phyloP scores from a whole-genome alignment of 1,140 invertebrate species.

The Sogatella furcifera region DNA sequence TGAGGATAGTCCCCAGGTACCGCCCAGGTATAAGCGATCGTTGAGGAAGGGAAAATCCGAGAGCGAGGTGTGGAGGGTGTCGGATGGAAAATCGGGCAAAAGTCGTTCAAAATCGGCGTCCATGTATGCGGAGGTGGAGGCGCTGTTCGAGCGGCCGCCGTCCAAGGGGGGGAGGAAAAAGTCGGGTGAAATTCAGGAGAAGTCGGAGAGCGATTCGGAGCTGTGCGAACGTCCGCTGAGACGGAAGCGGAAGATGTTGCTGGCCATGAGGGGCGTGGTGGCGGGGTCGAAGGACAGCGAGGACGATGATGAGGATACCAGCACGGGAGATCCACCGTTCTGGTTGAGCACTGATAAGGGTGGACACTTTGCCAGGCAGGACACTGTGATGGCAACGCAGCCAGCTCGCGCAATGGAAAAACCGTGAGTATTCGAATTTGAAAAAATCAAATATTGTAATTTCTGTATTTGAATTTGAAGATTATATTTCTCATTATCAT shows the following conservation, averaged over 20 bases:
- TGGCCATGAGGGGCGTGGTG: slow-evolving; percentile 17
- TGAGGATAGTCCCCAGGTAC: not conserved
- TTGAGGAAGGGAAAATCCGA: slow-evolving; percentile 11
- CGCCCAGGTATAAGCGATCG: not conserved
- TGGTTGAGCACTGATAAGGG: slow-evolving; percentile 22
- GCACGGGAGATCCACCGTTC: slow-evolving; percentile 25
- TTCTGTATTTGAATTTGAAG: too few relatives aligned
- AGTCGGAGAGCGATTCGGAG: slow-evolving; percentile 20
- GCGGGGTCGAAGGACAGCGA: slow-evolving; percentile 9
- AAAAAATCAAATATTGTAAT: too few relatives aligned
- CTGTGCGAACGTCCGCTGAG: slow-evolving; percentile 13
- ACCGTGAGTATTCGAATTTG: too few relatives aligned
- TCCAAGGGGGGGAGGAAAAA: not conserved
- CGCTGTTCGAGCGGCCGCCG: not conserved
- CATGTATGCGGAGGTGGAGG: not conserved
- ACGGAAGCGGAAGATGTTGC: slow-evolving; percentile 16
- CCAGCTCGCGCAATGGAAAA: not conserved
- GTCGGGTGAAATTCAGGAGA: slow-evolving; percentile 3
- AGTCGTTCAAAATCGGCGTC: not conserved
- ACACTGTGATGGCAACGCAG: slow-evolving; percentile 15
- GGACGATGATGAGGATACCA: slow-evolving; percentile 20
- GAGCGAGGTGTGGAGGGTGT: not conserved
- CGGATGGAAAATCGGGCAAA: not conserved
- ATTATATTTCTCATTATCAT: too few relatives aligned
- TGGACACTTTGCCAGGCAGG: slow-evolving; percentile 18